Evolutionary conservation across 2,888 invertebrate genomes (phyloP).

Genomic region (Xanthorhoe spadicearia): DNA sequence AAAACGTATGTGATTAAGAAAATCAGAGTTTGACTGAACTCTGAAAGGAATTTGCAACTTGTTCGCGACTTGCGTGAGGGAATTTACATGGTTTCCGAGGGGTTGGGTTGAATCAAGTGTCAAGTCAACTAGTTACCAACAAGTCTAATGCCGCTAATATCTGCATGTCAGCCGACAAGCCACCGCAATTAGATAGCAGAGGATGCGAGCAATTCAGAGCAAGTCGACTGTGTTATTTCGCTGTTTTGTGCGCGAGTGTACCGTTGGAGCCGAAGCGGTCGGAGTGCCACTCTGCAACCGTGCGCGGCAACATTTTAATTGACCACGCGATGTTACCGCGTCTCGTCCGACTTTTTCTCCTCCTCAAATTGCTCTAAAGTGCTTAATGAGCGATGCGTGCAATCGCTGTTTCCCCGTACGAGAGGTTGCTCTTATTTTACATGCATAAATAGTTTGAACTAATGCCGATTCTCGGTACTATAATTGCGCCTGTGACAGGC

Average conservation of each 20-base stretch:
- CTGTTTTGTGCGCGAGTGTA: conserved; percentile 52
- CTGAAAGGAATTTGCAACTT: neutral
- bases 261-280: conserved; percentile 38
- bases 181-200: conserved; percentile 66
- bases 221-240: conserved; percentile 64
- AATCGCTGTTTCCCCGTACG: conserved; percentile 83
- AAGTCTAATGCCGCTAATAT: conserved; percentile 37
- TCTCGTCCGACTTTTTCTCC: conserved; percentile 81
- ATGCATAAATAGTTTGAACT: conserved; percentile 84
- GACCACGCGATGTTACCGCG: conserved; percentile 81
- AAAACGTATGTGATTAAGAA: neutral
- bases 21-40: neutral
- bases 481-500: conserved; percentile 84
- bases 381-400: conserved; percentile 85
- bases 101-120: conserved; percentile 36
- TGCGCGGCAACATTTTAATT: conserved; percentile 81
- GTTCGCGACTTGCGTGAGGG: conserved; percentile 3
- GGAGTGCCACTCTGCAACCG: conserved; percentile 65
- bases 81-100: conserved; percentile 17
- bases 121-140: conserved; percentile 36
- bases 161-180: conserved; percentile 51
- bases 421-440: conserved; percentile 82
- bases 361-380: conserved; percentile 84
- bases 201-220: conserved; percentile 74
- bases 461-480: conserved; percentile 83